Evolutionary conservation across 2,797 vertebrate genomes (phyloP).

Genomic region (Halcyon badia): DNA sequence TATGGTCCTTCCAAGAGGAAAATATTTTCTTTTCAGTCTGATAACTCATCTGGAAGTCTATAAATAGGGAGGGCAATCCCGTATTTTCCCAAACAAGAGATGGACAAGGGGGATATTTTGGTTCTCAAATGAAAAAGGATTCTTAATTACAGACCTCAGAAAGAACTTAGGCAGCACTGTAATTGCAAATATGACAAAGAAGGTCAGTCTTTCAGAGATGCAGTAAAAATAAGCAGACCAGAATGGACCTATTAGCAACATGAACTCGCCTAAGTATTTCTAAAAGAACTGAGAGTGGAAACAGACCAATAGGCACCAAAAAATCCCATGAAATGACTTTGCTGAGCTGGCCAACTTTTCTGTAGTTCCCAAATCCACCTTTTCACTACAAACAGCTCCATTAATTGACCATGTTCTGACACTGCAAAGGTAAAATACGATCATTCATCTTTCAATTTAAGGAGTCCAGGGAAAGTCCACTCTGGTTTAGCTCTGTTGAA

Average conservation of each 20-base stretch:
- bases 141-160: background rate
- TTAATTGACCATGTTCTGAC: background rate
- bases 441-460: background rate
- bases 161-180: background rate
- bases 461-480: background rate
- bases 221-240: background rate
- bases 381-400: background rate
- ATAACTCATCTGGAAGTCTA: background rate
- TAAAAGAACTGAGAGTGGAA: background rate
- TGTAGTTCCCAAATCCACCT: background rate
- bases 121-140: background rate
- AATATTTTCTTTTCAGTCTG: constrained; percentile 12
- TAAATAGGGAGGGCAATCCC: background rate
- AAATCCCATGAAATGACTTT: background rate
- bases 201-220: background rate
- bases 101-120: background rate
- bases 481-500: background rate
- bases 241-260: background rate
- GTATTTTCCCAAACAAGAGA: background rate
- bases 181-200: background rate
- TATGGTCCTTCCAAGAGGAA: background rate
- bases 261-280: background rate
- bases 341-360: background rate
- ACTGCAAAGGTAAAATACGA: background rate
- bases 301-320: background rate